Evolutionary conservation across 2,888 invertebrate species (phyloP).

Genomic region (Eulithis prunata): DNA sequence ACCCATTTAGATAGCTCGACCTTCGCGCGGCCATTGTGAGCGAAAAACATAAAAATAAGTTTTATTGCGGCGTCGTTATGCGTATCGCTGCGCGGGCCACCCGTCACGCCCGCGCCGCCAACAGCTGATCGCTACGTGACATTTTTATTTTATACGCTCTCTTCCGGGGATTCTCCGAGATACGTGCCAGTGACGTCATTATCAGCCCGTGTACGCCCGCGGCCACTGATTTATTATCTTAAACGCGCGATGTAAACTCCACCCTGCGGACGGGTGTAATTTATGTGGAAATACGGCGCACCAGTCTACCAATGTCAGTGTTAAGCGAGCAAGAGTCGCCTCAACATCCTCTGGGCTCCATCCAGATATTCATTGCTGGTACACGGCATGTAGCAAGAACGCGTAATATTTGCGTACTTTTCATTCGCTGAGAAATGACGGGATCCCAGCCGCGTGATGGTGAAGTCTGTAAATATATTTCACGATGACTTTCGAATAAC

Average conservation of each 20-base stretch:
- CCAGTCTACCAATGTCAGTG: conserved; percentile 62
- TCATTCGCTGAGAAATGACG: conserved; percentile 42
- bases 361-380: conserved; percentile 28
- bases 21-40: conserved; percentile 85
- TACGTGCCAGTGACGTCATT: conserved; percentile 83
- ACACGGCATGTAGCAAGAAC: conserved; percentile 21
- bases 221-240: conserved; percentile 78
- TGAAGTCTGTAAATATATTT: conserved; percentile 39
- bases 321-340: conserved; percentile 51
- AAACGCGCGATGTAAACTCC: conserved; percentile 62
- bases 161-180: conserved; percentile 83
- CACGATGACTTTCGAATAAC: conserved; percentile 45
- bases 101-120: conserved; percentile 74
- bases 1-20: conserved; percentile 85
- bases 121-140: conserved; percentile 85
- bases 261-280: conserved; percentile 64
- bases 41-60: conserved; percentile 85
- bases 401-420: conserved; percentile 44
- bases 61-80: conserved; percentile 84
- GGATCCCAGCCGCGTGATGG: conserved; percentile 17
- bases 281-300: conserved; percentile 56
- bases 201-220: conserved; percentile 70
- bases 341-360: conserved; percentile 48
- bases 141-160: conserved; percentile 83
- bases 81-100: conserved; percentile 75